Base-by-base conservation (phyloP, 2,888 invertebrate species). In the Caenorhabditis drosophilae region DNA sequence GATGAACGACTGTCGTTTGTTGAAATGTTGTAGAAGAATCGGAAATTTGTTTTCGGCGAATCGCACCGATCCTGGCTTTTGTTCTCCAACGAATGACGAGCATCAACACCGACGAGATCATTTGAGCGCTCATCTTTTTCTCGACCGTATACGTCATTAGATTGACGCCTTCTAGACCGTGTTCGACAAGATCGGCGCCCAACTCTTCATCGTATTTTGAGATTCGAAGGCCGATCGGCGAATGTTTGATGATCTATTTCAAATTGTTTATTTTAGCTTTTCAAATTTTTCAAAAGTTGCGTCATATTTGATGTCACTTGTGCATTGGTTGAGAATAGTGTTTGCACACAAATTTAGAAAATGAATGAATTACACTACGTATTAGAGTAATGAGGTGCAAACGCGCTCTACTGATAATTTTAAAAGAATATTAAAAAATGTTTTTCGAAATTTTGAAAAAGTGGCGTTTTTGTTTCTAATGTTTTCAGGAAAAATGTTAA, bases 151-250 rank as follows among this genome's bases (percentile, higher is more conserved):
- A 79, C 36, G 68, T 67, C 58, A 76, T 75, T n/a, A 79, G 70
- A 54, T 79, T 79, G 35, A 76, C 59, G 20, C 79, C 79, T 9
- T 79, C 75, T 40, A 79, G 44, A 12, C 79, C 79, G 34, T 78
- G 78, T 50, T 79, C 79, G 18, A 78, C 64, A 16, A 79, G 63
- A 68, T 79, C 79, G n/a, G 79, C 79, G 20, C 80, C 80, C n/a
- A 80, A 52, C 54, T 80, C 75, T 55, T 80, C 80, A 18, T 80
- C 75, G 47, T 78, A 77, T 47, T 73, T 72, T 15, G 77, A 70
- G 16, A 80, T 61, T 12, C 80, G 67, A 20, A 79, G 69, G 12
- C 76, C 76, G 45, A 79, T 61, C 22, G 73, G 75, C 22, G 77
- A 76, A 26, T 75, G 69, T 35, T 77, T 67, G 34, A 78, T 61